Evolutionary conservation across 2,888 invertebrate species (phyloP).

Genomic region (Drosophila neutralis): DNA sequence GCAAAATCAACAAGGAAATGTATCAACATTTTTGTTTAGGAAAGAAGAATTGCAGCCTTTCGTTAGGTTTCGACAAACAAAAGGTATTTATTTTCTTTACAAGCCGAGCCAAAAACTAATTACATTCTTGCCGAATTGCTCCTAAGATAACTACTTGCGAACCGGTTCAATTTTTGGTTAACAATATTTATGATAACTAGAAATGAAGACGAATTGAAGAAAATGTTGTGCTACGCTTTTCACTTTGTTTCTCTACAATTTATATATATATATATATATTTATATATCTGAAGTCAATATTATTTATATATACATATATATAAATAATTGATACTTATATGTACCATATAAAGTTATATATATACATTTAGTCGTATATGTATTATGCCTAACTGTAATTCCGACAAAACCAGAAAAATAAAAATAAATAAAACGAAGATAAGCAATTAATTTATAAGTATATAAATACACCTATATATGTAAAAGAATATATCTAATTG

Average conservation of each 20-base stretch:
- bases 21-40: conserved; percentile 11
- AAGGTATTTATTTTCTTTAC: conserved; percentile 25
- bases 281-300: conserved; percentile 54
- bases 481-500: conserved; percentile 67
- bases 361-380: conserved; percentile 34
- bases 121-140: conserved; percentile 20
- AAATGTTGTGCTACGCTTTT: conserved; percentile 73
- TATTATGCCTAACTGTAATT: conserved; percentile 61
- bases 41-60: conserved; percentile 16
- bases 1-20: conserved; percentile 6
- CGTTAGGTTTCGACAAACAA: conserved; percentile 50
- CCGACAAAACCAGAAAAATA: conserved; percentile 16
- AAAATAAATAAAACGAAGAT: conserved; percentile 11
- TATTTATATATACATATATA: conserved; percentile 53
- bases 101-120: conserved; percentile 40
- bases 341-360: conserved; percentile 61
- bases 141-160: conserved; percentile 28
- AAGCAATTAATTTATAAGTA: conserved; percentile 64
- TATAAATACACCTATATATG: conserved; percentile 67
- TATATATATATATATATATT: conserved; percentile 42
- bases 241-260: conserved; percentile 56
- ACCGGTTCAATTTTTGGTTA: conserved; percentile 19
- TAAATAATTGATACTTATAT: conserved; percentile 65
- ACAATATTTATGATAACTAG: conserved; percentile 1
- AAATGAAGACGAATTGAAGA: conserved; percentile 13